phyloP scores from a whole-genome alignment of 2,113 vertebrate genomes.

The Hymenochirus boettgeri region DNA sequence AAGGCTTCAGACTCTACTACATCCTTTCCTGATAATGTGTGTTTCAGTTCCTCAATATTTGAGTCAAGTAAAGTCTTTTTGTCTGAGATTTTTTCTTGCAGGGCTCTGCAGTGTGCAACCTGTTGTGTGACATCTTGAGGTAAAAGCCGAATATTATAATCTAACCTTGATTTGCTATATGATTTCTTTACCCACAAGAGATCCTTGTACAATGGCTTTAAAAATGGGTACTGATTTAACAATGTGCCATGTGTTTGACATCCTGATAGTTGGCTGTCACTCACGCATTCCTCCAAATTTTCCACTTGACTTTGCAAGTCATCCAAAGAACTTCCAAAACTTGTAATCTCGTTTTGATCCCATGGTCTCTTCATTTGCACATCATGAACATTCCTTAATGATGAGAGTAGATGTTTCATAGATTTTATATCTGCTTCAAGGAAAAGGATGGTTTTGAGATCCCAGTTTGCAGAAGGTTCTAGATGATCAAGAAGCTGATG shows the following conservation, averaged over 20 bases:
- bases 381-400: slow-evolving; percentile 63
- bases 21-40: slow-evolving; percentile 56
- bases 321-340: slow-evolving; percentile 62
- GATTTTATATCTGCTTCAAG: slow-evolving; percentile 64
- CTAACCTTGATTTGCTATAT: slow-evolving; percentile 55
- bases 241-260: slow-evolving; percentile 48
- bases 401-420: slow-evolving; percentile 55
- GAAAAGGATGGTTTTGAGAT: slow-evolving; percentile 49
- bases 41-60: slow-evolving; percentile 63
- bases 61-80: slow-evolving; percentile 64
- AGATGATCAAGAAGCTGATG: slow-evolving; percentile 46
- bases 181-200: slow-evolving; percentile 70
- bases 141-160: slow-evolving; percentile 65
- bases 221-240: slow-evolving; percentile 61
- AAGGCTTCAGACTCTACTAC: slow-evolving; percentile 60
- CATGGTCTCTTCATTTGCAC: slow-evolving; percentile 62
- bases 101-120: slow-evolving; percentile 69
- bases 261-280: slow-evolving; percentile 27
- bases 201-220: slow-evolving; percentile 65
- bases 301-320: slow-evolving; percentile 62
- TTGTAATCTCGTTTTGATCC: slow-evolving; percentile 62
- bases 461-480: slow-evolving; percentile 45
- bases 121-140: slow-evolving; percentile 74
- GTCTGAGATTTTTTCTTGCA: slow-evolving; percentile 61
- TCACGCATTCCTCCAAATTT: slow-evolving; percentile 51